Conservation (phyloP, 92 coral and sea anemone species). For the Heliopora coerulea region DNA sequence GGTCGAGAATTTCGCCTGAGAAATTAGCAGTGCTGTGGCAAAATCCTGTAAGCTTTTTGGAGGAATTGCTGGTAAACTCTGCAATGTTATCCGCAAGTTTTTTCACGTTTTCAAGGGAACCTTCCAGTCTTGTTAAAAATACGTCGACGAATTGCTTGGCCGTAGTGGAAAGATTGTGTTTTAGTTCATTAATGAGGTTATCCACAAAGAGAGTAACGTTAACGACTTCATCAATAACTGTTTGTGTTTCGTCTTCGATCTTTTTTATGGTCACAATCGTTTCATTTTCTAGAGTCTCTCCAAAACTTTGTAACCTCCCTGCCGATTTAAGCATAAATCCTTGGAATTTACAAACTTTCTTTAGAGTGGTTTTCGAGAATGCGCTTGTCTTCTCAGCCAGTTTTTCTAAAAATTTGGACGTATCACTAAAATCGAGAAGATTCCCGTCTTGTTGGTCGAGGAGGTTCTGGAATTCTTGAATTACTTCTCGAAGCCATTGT, state of each 20-base stretch:
- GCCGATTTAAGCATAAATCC: constrained; percentile 75
- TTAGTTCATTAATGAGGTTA: constrained; percentile 62
- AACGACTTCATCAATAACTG: constrained; percentile 62
- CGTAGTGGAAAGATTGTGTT: constrained; percentile 64
- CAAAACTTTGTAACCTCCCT: constrained; percentile 63
- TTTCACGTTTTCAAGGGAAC: constrained; percentile 64
- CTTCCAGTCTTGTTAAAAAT: constrained; percentile 63
- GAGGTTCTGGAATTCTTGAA: constrained; percentile 50
- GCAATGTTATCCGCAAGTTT: constrained; percentile 68
- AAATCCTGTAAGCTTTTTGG: constrained; percentile 67
- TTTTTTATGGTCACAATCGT: constrained; percentile 60
- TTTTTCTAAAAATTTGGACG: constrained; percentile 76
- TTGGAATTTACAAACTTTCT: constrained; percentile 67
- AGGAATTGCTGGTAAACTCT: constrained; percentile 79
- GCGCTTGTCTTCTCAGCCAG: constrained; percentile 60
- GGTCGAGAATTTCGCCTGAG: constrained; percentile 75
- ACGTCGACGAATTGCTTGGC: constrained; percentile 62
- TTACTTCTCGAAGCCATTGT: constrained; percentile 58
- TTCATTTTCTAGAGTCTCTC: constrained; percentile 67
- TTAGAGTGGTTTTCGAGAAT: constrained; percentile 61
- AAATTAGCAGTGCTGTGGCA: constrained; percentile 72
- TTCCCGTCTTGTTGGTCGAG: constrained; percentile 62
- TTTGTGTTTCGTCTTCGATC: constrained; percentile 66
- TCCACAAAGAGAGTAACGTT: constrained; percentile 84
- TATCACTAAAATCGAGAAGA: constrained; percentile 77